Evolutionary conservation across 2,797 vertebrate species (phyloP).

Genomic region (Erpetoichthys calabaricus): DNA sequence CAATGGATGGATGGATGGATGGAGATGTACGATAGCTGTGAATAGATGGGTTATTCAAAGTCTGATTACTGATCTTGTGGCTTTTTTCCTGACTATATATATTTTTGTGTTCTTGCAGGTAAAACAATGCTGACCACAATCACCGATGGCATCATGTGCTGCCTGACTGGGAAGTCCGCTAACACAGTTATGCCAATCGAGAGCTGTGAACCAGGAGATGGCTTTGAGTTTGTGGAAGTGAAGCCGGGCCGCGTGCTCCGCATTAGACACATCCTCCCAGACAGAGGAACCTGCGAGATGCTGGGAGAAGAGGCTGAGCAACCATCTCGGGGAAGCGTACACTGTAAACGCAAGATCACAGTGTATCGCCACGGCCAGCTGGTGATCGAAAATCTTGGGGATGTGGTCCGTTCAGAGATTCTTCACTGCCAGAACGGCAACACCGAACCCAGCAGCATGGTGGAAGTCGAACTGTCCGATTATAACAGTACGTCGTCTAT

Average conservation of each 20-base stretch:
- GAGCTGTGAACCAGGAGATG: conserved; percentile 60
- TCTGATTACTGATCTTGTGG: too few species aligned
- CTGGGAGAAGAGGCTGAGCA: conserved; percentile 24
- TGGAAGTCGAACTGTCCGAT: conserved; percentile 73
- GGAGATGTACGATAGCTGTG: too few species aligned
- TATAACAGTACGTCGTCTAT: conserved; percentile 25
- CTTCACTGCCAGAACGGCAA: conserved; percentile 66
- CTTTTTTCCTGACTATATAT: not conserved
- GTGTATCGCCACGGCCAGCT: conserved; percentile 85
- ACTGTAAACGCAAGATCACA: conserved; percentile 82
- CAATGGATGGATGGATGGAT: too few species aligned
- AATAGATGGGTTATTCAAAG: too few species aligned
- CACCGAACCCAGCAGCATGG: conserved; percentile 56
- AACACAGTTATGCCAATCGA: conserved; percentile 74
- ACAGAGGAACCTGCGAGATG: conserved; percentile 17
- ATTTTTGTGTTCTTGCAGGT: not conserved
- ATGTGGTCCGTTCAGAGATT: conserved; percentile 68
- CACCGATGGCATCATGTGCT: conserved; percentile 82
- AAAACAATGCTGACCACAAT: conserved; percentile 79
- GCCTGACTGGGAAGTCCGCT: conserved; percentile 72
- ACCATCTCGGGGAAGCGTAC: conserved; percentile 46
- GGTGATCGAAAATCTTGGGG: conserved; percentile 85
- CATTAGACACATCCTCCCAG: conserved; percentile 62
- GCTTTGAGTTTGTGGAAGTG: conserved; percentile 86
- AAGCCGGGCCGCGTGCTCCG: conserved; percentile 81